Base-by-base conservation (phyloP, 2,113 vertebrate genomes). In the Salminus brasiliensis region DNA sequence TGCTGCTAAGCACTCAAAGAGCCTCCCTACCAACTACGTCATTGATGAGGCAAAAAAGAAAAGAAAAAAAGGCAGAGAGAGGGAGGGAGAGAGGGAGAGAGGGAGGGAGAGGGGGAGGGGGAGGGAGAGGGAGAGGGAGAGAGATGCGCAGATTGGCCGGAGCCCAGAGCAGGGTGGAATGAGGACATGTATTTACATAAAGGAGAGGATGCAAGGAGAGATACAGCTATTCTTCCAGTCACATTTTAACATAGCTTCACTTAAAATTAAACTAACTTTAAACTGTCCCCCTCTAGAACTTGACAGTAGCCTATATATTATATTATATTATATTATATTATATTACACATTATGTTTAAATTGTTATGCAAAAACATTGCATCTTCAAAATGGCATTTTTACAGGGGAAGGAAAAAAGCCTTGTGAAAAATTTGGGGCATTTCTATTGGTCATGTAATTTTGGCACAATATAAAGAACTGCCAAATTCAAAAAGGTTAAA, bases 11-110 rank as follows among this genome's bases (percentile, higher is more conserved):
- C 86, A 80, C 86, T 92, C 90, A 92, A 87, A 89, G 84, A 91
- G 88, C 83, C 77, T 89, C 80, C 92, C 90, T 89, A 92, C 81
- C 90, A 93, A 90, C 92, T 93, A 92, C 87, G 91, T 88, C 57
- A 88, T 89, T 88, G 74, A 76, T 36, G 70, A 84, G 90, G 85
- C 88, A 68, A 62, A 47, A 6, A 72, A 29, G 57, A 55, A 23
- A 72, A n/a, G n/a, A n/a, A 82, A 93, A 85, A 68, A 30, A 57
- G 21, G 71, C 9, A 74, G 21, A 81, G 87, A 91, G 84, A 91
- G 70, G 91, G 81, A 91, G 82, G 91, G 67, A 86, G 84, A 89
- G 81, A 86, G 70, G 91, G 81, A 91, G 82, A 91, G 67, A 86
- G 84, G 88, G 81, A 86, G 70, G 91, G 81, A 91, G 82, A 91